A percentile compares a stretch with the other conserved stretches of the same genome.
Evolutionary conservation across 2,113 vertebrate species (phyloP).

Genomic region (Urocitellus parryii): DNA sequence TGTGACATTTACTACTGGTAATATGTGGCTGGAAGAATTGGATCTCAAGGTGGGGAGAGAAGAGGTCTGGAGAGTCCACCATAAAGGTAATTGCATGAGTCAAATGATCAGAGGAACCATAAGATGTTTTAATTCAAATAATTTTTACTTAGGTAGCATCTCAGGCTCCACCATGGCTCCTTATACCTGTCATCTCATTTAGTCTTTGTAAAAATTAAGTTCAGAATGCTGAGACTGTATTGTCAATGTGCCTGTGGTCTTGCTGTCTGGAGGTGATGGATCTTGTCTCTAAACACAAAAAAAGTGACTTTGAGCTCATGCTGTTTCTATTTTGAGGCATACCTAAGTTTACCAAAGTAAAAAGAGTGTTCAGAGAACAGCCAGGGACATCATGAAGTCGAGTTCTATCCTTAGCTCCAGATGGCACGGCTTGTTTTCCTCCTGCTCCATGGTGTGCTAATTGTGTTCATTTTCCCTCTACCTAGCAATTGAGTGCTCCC

Average conservation of each 20-base stretch:
- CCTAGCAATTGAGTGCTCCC: neutral
- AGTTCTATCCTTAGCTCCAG: neutral
- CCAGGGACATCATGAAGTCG: neutral
- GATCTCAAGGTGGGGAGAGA: neutral
- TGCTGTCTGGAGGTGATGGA: neutral
- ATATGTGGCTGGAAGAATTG: neutral
- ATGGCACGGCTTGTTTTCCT: neutral
- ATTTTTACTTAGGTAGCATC: neutral
- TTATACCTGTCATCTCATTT: neutral
- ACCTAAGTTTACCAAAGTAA: neutral
- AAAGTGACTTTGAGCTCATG: neutral
- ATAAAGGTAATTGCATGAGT: neutral
- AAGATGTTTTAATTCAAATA: neutral
- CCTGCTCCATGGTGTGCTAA: neutral
- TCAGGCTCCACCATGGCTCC: neutral
- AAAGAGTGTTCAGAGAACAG: neutral
- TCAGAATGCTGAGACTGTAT: neutral
- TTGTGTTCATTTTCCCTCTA: constrained; percentile 12
- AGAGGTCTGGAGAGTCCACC: neutral
- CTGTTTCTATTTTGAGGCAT: neutral
- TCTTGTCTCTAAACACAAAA: neutral
- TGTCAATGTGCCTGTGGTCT: neutral
- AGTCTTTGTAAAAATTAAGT: neutral
- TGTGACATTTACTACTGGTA: neutral
- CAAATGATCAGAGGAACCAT: neutral